Percentiles rank a stretch among this genome's conserved stretches.
These are phyloP conservation scores for Rotaria magnacalcarata DNA, from an alignment of 2,888 invertebrate genomes.

Conservation along the genomic window DNA sequence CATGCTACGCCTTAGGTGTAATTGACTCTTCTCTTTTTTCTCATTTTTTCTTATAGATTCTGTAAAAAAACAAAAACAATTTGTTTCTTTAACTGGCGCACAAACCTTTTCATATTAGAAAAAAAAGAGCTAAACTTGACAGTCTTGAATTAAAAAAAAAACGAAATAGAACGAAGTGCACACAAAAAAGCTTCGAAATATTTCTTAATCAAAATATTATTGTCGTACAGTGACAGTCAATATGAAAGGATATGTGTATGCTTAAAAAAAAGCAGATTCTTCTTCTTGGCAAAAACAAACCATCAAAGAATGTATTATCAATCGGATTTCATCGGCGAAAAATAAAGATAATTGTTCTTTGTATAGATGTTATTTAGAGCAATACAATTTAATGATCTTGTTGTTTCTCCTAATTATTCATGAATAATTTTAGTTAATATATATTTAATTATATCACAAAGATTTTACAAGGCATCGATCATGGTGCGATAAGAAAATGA, in stretches of 20 bases:
- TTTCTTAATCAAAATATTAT: neutral
- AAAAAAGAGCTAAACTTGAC: neutral
- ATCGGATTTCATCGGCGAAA: neutral
- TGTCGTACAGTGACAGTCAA: neutral
- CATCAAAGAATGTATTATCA: neutral
- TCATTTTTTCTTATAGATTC: no score
- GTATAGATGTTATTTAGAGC: neutral
- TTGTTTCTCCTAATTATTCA: neutral
- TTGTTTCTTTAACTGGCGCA: neutral
- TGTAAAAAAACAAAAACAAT: no score
- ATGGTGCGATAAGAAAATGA: neutral
- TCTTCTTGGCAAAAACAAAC: neutral
- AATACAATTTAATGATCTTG: neutral
- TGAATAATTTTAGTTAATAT: neutral
- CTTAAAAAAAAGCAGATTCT: neutral
- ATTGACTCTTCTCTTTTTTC: no score
- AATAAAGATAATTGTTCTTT: neutral
- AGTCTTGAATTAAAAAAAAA: neutral
- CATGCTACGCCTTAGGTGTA: neutral
- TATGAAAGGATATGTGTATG: neutral
- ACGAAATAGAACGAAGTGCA: neutral
- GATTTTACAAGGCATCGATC: no score
- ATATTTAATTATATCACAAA: neutral
- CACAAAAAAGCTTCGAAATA: neutral
- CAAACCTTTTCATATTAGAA: neutral